Evolutionary conservation across 1,140 invertebrate genomes (phyloP), one percentile per base, ranked within the genome.

Genomic region (Ericerus pela): DNA sequence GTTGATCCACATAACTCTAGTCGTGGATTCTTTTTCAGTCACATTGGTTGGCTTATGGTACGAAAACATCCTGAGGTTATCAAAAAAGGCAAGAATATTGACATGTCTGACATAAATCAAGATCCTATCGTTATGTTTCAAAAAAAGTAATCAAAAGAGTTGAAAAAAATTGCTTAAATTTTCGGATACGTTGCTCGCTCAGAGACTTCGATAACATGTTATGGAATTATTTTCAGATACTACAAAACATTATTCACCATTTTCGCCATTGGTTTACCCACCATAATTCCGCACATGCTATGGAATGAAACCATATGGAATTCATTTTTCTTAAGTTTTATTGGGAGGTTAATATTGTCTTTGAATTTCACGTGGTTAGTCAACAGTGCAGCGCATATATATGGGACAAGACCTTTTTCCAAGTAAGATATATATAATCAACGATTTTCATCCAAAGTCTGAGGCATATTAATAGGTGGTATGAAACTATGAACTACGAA

Each of bases 101-200:
- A 87, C 65, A 72, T 86, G 64, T 75, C 72, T 28, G 86, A 90
- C 64, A 68, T 89, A 20, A 69, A 76, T 57, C 70, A 67, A 29
- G 85, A 90, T 70, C 77, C 79, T 16, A 73, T 88, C 1, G 74
- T 84, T n/a, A 73, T 71, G 65, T 81, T 85, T 61, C 86, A 89
- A 67, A 75, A 78, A 65, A 81, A 70, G 76, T 78, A 62, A 69
- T 43, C 8, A 22, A 43, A 10, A n/a, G 18, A 16, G 41, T 33
- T 10, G 30, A n/a, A n/a, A 33, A 33, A 22, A 43, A 16, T 22
- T 43, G 47, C 4, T 51, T n/a, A 26, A 26, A 26, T 3, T 26
- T 22, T 18, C 14, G 14, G 18, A 16, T 22, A 8, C 20, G 41
- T 8, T 43, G 41, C 16, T 6, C 8, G 8, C 10, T 43, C 18